Evolutionary conservation across 2,113 vertebrate genomes (phyloP), one percentile per base, ranked within the genome.

Genomic region (Lethenteron reissneri): DNA sequence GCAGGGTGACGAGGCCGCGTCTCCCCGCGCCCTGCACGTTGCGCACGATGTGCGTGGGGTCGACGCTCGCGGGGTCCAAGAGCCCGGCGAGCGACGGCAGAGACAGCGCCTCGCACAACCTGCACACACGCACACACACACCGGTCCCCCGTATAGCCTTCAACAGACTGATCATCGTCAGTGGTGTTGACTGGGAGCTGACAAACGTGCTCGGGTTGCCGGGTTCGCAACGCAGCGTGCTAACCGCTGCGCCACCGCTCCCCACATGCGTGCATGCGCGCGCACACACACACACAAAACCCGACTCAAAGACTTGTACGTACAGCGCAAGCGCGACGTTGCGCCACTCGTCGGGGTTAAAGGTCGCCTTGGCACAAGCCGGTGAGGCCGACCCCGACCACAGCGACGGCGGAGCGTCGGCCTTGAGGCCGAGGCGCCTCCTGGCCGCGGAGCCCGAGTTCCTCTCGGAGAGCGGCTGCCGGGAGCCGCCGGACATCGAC

Each of bases 51-150:
- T 68, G 10, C 11, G 64, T 25, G 64, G n/a, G n/a, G 64, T 68
- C n/a, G n/a, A 68, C 64, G 25, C 2, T n/a, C 25, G n/a, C 25
- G n/a, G 64, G 64, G 25, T 68, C 64, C 64, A 68, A 9, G 10
- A 68, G 64, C 11, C 64, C 64, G n/a, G n/a, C 2, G 64, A 68
- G 8, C 2, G 64, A 68, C 9, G n/a, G n/a, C 25, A 10, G 64
- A 17, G n/a, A n/a, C 64, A 68, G 64, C n/a, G 25, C 64, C n/a
- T n/a, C 25, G 25, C 64, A 17, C 64, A 68, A 68, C 64, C 64
- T 68, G 64, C 25, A 25, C 25, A 25, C n/a, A 68, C 11, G 64
- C 64, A 68, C 11, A 14, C 11, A 14, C 4, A 17, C 64, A 68
- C 9, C 8, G n/a, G 9, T 68, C 11, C 25, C 25, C n/a, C 64